phyloP scores from a whole-genome alignment of 2,113 vertebrate genomes.

The Brachypteracias leptosomus region DNA sequence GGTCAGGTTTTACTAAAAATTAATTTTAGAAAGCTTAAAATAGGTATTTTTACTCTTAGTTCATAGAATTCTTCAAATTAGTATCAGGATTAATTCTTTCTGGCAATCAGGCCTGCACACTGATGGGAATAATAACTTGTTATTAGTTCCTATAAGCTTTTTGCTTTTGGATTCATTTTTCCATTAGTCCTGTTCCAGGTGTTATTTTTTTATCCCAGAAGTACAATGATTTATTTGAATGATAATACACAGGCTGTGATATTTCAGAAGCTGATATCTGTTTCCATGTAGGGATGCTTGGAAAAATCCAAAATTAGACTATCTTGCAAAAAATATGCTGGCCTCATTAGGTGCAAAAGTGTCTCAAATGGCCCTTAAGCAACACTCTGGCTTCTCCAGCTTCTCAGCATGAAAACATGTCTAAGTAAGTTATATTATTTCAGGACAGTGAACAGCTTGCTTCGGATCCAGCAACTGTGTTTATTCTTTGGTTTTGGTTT shows the following conservation, averaged over 20 bases:
- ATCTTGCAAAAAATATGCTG: constrained; percentile 16
- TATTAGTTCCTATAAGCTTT: neutral
- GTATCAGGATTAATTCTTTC: neutral
- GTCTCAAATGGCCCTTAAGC: constrained; percentile 36
- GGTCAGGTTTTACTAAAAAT: neutral
- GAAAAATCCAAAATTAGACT: neutral
- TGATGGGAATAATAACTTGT: neutral
- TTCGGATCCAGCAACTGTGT: constrained; percentile 37
- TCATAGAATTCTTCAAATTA: neutral
- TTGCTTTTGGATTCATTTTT: neutral
- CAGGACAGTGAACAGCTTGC: constrained; percentile 57
- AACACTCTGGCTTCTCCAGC: constrained; percentile 11
- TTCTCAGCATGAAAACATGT: constrained; percentile 49
- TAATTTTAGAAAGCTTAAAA: neutral
- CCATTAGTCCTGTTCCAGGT: neutral
- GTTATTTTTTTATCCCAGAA: neutral
- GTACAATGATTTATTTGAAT: neutral
- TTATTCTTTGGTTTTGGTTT: constrained; percentile 37
- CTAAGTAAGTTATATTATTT: constrained; percentile 40
- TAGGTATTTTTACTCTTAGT: neutral
- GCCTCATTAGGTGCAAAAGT: constrained; percentile 32
- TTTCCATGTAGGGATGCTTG: neutral
- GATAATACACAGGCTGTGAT: neutral
- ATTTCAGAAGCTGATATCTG: neutral
- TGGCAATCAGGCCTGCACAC: neutral